Conservation (phyloP, 30 jellyfish, hydroid and myxozoan genomes). For the Turritopsis dohrnii region DNA sequence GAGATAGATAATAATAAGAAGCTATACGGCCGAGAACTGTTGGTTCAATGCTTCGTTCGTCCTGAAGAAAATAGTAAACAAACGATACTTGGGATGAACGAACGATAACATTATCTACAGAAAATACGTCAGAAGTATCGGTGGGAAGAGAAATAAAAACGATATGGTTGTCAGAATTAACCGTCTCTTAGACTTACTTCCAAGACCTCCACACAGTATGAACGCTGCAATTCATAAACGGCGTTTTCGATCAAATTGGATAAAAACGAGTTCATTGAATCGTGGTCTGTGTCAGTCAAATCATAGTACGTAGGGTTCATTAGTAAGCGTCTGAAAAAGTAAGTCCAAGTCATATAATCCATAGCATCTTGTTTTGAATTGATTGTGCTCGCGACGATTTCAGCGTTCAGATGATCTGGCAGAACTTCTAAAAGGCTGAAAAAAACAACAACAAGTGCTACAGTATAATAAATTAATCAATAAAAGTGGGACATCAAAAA, state of each 20-base stretch:
- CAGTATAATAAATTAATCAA: neutral
- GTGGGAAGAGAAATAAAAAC: too few species aligned
- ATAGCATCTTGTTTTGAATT: slow-evolving; percentile 93
- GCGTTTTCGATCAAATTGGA: slow-evolving; percentile 63
- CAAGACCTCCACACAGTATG: slow-evolving; percentile 69
- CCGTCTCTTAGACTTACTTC: slow-evolving; percentile 38
- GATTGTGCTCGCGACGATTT: slow-evolving; percentile 96
- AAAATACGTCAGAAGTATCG: too few species aligned
- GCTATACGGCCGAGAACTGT: slow-evolving; percentile 89
- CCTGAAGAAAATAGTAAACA: slow-evolving; percentile 34
- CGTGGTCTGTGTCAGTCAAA: slow-evolving; percentile 58
- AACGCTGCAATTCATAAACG: slow-evolving; percentile 66
- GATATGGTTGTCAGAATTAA: neutral
- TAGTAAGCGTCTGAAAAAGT: slow-evolving; percentile 77
- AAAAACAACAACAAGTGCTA: neutral
- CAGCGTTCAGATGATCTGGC: slow-evolving; percentile 99
- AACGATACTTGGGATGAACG: neutral
- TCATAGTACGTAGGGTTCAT: slow-evolving; percentile 94
- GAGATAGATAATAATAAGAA: slow-evolving; percentile 83
- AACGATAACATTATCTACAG: neutral
- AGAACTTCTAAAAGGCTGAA: slow-evolving; percentile 76
- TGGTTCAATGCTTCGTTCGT: slow-evolving; percentile 65
- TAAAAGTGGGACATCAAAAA: too few species aligned
- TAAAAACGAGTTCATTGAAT: slow-evolving; percentile 54
- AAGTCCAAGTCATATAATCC: slow-evolving; percentile 93